Percentiles rank a stretch among this genome's conserved stretches.
Evolutionary conservation across 2,113 vertebrate genomes (phyloP).

Genomic region (Eurypyga helias): DNA sequence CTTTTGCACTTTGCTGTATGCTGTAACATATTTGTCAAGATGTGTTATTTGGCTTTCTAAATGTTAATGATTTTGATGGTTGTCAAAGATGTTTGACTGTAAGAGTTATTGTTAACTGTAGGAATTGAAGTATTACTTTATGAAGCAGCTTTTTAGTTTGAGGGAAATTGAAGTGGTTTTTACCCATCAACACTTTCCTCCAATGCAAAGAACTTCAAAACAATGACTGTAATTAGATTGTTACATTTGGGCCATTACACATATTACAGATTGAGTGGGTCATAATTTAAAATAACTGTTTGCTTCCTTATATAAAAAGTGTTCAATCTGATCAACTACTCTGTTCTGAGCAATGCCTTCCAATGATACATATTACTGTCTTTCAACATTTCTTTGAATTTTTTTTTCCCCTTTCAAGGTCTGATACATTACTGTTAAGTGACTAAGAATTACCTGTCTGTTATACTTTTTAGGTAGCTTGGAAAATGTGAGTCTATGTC

Average conservation of each 20-base stretch:
- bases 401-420: neutral
- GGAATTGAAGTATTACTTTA: neutral
- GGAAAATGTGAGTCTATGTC: neutral
- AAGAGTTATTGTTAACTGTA: conserved; percentile 33
- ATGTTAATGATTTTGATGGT: conserved; percentile 27
- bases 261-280: neutral
- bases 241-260: neutral
- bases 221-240: neutral
- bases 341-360: neutral
- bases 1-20: conserved; percentile 1
- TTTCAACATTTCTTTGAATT: neutral
- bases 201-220: neutral
- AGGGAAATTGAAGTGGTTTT: neutral
- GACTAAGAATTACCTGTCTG: neutral
- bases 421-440: neutral
- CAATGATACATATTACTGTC: neutral
- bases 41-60: conserved; percentile 5
- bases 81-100: neutral
- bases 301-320: neutral
- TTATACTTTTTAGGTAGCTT: neutral
- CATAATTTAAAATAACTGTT: neutral
- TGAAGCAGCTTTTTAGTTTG: neutral
- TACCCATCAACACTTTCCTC: neutral
- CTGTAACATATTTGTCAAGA: neutral
- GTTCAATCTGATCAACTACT: neutral